Evolutionary conservation across 2,797 vertebrate genomes (phyloP), one percentile per base, ranked within the genome.

Genomic region (Brotula barbata): DNA sequence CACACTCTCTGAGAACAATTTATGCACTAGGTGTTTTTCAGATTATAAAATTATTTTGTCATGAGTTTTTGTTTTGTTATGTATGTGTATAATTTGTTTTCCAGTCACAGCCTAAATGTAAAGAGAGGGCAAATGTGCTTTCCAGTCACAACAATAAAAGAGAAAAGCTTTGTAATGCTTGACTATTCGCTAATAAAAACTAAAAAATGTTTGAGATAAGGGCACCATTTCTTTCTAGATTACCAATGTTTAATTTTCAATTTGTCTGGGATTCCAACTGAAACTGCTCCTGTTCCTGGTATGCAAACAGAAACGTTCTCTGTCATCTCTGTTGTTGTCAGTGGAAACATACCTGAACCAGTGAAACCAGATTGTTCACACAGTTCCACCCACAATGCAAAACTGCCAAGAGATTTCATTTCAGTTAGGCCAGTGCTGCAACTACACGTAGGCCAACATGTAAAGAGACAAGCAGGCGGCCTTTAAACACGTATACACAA

Each of bases 331-430:
- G 58, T 68, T 80, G 73, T 81, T 72, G 39, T 58, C 21, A 36
- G 23, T n/a, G 42, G 50, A 72, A 84, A 87, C 83, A 77, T 58
- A 68, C 62, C 72, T 55, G 10, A 84, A 85, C 82, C 43, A 57
- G 87, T 68, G n/a, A 41, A 81, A 84, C 89, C 41, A 40, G 83
- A 52, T 13, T 39, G 37, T 19, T 72, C 19, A 23, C 28, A 33
- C 45, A 20, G 52, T 16, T 80, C 71, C 80, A 55, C 81, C 78
- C 74, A 64, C 40, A 57, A 75, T 17, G 43, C 71, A 87, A 85
- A 82, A 65, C 22, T 34, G 23, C 19, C 42, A 17, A 44, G 37
- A 50, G 44, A 41, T 40, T 72, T 65, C 0, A 23, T 58, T 50
- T 73, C 23, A 75, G 28, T 28, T 21, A 56, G 68, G 54, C 17